Evolutionary conservation across 2,888 invertebrate genomes (phyloP).

Genomic region (Rosalia funebris): DNA sequence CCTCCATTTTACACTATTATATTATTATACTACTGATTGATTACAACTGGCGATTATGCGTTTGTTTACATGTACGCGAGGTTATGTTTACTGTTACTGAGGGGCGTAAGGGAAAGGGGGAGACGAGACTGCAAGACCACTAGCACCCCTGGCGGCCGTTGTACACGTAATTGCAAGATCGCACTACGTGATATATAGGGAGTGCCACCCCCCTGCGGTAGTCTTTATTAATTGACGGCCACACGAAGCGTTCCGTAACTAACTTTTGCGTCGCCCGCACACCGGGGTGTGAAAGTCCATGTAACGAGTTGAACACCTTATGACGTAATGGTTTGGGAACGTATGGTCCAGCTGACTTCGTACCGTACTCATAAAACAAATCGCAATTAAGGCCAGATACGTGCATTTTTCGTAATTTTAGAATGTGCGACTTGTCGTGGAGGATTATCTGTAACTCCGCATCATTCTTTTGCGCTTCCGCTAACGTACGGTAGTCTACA

Average conservation of each 20-base stretch:
- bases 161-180: no score
- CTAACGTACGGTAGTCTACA: not conserved
- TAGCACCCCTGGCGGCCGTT: no score
- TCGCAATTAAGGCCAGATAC: not conserved
- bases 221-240: slow-evolving; percentile 56
- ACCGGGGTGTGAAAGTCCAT: slow-evolving; percentile 52
- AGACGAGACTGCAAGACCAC: no score
- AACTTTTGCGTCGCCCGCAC: slow-evolving; percentile 45
- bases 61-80: no score
- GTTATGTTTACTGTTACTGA: no score
- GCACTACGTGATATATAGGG: no score
- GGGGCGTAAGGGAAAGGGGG: no score
- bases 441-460: not conserved
- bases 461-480: slow-evolving; percentile 18
- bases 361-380: no score
- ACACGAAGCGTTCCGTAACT: slow-evolving; percentile 55
- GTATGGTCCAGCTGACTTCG: slow-evolving; percentile 24
- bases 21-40: no score
- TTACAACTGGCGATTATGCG: no score
- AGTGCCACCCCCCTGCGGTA: no score
- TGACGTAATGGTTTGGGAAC: slow-evolving; percentile 29
- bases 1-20: no score
- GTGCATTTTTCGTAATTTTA: not conserved
- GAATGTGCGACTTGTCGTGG: not conserved
- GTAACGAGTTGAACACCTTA: slow-evolving; percentile 37